Base-by-base conservation (phyloP, 2,113 vertebrate species). In the Patagioenas fasciata region DNA sequence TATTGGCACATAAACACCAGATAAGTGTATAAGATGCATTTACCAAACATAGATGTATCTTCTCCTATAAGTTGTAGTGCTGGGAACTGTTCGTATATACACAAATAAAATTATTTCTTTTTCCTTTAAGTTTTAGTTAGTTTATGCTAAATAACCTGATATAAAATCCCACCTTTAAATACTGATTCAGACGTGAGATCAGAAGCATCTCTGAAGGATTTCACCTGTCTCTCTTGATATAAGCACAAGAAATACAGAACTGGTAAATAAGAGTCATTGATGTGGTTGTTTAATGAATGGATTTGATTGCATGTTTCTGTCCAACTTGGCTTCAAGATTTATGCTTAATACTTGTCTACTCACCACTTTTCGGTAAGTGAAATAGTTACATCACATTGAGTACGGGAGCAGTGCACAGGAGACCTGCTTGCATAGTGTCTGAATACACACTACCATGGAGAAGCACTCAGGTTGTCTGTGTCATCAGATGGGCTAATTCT, bases 21-120 rank as follows among this genome's bases (percentile, higher is more conserved):
- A 0, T 13, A 42, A 48, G 6, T 6, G 14, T 19, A 29, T 42
- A n/a, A 71, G 31, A 51, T 29, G 18, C 0, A 1, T 74, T 58
- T 74, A 31, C 31, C 13, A 47, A 62, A 47, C 32, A 50, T 21
- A 64, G 20, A 58, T 15, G 28, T 71, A 20, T 34, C 44, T 77
- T 65, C n/a, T 29, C 6, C 13, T 67, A 50, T 56, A n/a, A 12
- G 5, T 1, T 64, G 11, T 21, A 29, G 26, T 38, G 16, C 44
- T 91, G 31, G 42, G 24, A 85, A 50, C 9, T 48, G 6, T 34
- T 40, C 5, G 13, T 25, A n/a, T 50, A 44, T 54, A 38, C 8
- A 85, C 7, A 64, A 51, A 50, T 32, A 29, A 29, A 84, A 53
- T 10, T 6, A 8, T 15, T 8, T 31, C 24, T 48, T 56, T 58